Evolutionary conservation across 1,140 invertebrate genomes (phyloP), one percentile per base, ranked within the genome.

Genomic region (Caenorhabditis tropicalis): DNA sequence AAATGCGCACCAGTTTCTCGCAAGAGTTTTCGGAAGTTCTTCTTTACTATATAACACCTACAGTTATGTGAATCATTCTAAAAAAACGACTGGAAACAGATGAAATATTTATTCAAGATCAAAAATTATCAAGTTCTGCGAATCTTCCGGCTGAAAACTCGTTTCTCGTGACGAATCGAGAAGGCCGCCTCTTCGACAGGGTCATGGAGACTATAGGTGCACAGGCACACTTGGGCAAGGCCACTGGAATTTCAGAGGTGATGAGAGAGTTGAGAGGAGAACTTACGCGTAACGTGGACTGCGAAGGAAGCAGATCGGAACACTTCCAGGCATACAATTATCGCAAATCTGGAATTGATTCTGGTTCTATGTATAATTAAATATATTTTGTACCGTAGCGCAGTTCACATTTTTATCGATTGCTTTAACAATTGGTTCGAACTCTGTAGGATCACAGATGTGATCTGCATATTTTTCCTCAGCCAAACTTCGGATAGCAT

Each of bases 271-370:
- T 27, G 53, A 58, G 7, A 19, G 9, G 0, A 27, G 6, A 29
- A 65, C 65, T 43, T 46, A 74, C 65, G 65, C 15, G 29, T 24
- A 74, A 10, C 36, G 36, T 10, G 65, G 65, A 24, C 15, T 46
- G 1, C 65, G 33, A 24, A 36, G 65, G n/a, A 43, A 74, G 65
- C 65, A 74, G 36, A 74, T 74, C 10, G 65, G 33, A 0, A 36
- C 36, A 9, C 65, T 74, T 43, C 65, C 65, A 0, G 65, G 65
- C 65, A 74, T 74, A n/a, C 65, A 74, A 21, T 2, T 74, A 3
- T 74, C 36, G 36, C 65, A 74, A n/a, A 74, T 74, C 65, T 74
- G 15, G n/a, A n/a, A n/a, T n/a, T n/a, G n/a, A n/a, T n/a, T n/a
- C n/a, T n/a, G n/a, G n/a, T n/a, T n/a, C n/a, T n/a, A n/a, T n/a